A percentile compares a stretch with the other conserved stretches of the same genome.
Conservation (phyloP, 2,113 vertebrate species). For the Ploceus nigricollis region DNA sequence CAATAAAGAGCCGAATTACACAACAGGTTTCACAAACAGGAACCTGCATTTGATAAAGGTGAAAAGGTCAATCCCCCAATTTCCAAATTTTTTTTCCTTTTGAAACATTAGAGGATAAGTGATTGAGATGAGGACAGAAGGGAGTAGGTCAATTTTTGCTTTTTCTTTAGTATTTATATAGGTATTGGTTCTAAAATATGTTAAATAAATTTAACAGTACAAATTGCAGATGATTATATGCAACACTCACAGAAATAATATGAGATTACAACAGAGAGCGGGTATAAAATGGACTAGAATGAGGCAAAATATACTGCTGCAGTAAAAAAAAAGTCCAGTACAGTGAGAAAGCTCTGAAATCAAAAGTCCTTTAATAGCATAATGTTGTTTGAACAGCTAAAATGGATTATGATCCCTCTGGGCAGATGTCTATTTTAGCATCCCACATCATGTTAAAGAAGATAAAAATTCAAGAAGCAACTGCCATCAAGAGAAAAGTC, state of each 20-base stretch:
- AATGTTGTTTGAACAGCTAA: slow-evolving; percentile 42
- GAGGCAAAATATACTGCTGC: not conserved
- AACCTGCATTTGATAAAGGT: not conserved
- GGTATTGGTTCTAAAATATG: not conserved
- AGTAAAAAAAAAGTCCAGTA: not conserved
- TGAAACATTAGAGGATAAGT: not conserved
- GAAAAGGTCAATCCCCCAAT: not conserved
- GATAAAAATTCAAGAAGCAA: slow-evolving; percentile 23
- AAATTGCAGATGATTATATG: not conserved
- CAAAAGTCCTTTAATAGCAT: slow-evolving; percentile 37
- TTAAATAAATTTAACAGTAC: not conserved
- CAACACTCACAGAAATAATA: not conserved
- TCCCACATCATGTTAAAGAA: slow-evolving; percentile 24
- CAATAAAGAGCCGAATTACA: not conserved
- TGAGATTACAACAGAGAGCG: not conserved
- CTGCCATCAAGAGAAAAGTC: slow-evolving; percentile 15
- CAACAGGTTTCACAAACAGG: not conserved
- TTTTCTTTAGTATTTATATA: not conserved
- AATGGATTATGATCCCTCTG: slow-evolving; percentile 46
- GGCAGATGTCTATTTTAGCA: slow-evolving; percentile 33
- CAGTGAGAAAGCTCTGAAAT: slow-evolving; percentile 15
- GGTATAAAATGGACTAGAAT: not conserved
- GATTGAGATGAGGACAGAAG: not conserved
- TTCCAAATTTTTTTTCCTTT: not conserved
- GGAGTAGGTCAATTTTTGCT: not conserved